Percentiles rank a stretch among this genome's conserved stretches.
phyloP scores from a whole-genome alignment of 2,113 vertebrate genomes.

The Onychostoma macrolepis region DNA sequence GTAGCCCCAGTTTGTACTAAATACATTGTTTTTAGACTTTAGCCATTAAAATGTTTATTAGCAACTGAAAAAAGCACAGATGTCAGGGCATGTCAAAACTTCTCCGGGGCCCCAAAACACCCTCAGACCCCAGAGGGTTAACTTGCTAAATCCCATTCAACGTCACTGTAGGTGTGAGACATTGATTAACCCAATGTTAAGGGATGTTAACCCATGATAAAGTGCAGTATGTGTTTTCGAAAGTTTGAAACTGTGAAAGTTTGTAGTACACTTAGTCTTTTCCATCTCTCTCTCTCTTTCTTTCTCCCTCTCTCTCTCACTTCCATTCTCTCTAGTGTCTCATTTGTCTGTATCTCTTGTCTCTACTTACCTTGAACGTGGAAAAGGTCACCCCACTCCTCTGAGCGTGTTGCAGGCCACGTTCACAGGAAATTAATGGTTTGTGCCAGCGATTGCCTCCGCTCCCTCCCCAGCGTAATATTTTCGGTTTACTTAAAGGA shows the following conservation, averaged over 20 bases:
- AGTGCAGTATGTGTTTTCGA: not conserved
- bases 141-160: not conserved
- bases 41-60: too few species aligned
- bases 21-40: too few species aligned
- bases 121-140: too few species aligned
- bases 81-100: too few species aligned
- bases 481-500: conserved; percentile 71
- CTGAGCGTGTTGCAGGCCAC: conserved; percentile 66
- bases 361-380: conserved; percentile 67
- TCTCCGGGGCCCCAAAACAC: too few species aligned
- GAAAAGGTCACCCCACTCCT: conserved; percentile 77
- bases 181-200: not conserved
- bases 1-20: too few species aligned
- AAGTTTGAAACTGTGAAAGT: not conserved
- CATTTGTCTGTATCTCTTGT: conserved; percentile 73
- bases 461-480: conserved; percentile 65
- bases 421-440: conserved; percentile 79
- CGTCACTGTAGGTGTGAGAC: not conserved
- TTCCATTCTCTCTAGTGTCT: conserved; percentile 61
- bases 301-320: not conserved
- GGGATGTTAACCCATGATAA: not conserved
- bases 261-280: not conserved
- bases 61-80: too few species aligned
- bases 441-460: conserved; percentile 66
- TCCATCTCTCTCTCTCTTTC: not conserved